phyloP scores from a whole-genome alignment of 2,888 invertebrate genomes.

The Ariolimax columbianus region DNA sequence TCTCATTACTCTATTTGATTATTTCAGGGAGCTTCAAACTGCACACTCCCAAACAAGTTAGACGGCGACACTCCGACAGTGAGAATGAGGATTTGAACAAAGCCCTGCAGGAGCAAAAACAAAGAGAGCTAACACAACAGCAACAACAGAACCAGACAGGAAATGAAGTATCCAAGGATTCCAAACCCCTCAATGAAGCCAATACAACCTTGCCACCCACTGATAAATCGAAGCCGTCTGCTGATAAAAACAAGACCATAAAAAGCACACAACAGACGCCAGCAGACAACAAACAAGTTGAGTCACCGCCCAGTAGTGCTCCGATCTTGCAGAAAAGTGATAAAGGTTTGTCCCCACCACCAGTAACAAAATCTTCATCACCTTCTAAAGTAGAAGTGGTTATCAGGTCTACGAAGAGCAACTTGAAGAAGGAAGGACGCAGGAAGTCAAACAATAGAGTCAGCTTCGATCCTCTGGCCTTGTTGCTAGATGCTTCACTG shows the following conservation, averaged over 20 bases:
- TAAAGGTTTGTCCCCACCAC: slow-evolving; percentile 11
- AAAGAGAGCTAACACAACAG: slow-evolving; percentile 36
- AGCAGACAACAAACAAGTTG: slow-evolving; percentile 7
- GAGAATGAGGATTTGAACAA: slow-evolving; percentile 62
- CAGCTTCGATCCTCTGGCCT: slow-evolving; percentile 97
- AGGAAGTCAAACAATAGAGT: slow-evolving; percentile 82
- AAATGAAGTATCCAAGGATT: slow-evolving; percentile 42
- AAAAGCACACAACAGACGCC: not conserved
- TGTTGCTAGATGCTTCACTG: slow-evolving; percentile 96
- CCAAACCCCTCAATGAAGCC: not conserved
- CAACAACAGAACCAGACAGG: not conserved
- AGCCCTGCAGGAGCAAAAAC: slow-evolving; percentile 44
- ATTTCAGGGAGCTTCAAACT: slow-evolving; percentile 65
- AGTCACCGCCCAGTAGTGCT: not conserved
- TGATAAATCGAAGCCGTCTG: not conserved
- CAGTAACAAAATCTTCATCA: slow-evolving; percentile 9
- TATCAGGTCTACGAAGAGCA: slow-evolving; percentile 68
- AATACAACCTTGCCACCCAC: not conserved
- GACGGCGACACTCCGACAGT: slow-evolving; percentile 74
- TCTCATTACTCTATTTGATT: not conserved
- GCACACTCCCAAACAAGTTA: slow-evolving; percentile 73
- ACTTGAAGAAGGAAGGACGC: slow-evolving; percentile 81
- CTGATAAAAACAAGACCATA: not conserved
- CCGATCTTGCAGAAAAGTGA: not conserved
- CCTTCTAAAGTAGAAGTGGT: slow-evolving; percentile 47